phyloP scores from a whole-genome alignment of 2,113 vertebrate genomes.

The Phocoena sinus region DNA sequence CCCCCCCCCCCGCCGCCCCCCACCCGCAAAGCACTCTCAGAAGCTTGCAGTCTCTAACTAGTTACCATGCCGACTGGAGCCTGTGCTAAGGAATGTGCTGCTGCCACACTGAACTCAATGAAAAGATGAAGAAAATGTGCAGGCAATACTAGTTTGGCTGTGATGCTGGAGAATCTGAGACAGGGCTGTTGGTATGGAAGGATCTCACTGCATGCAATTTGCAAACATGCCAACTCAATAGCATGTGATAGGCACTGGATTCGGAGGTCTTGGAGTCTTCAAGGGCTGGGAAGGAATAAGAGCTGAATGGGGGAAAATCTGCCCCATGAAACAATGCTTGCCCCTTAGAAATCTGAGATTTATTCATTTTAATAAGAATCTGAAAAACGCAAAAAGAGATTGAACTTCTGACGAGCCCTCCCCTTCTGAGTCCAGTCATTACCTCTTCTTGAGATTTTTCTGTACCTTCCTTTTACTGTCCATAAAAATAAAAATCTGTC shows the following conservation, averaged over 20 bases:
- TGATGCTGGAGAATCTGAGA: slow-evolving; percentile 82
- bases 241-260: slow-evolving; percentile 82
- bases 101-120: slow-evolving; percentile 83
- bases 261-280: slow-evolving; percentile 78
- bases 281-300: slow-evolving; percentile 73
- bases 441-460: background rate
- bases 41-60: slow-evolving; percentile 78
- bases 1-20: background rate
- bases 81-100: slow-evolving; percentile 83
- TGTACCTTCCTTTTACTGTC: background rate
- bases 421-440: background rate
- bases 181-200: slow-evolving; percentile 79
- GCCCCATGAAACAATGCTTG: slow-evolving; percentile 54
- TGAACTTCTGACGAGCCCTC: background rate
- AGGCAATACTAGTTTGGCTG: slow-evolving; percentile 81
- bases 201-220: slow-evolving; percentile 82
- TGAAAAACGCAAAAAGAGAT: background rate
- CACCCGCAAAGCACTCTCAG: slow-evolving; percentile 59
- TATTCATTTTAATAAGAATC: slow-evolving; percentile 7
- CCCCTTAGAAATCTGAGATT: slow-evolving; percentile 55
- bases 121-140: slow-evolving; percentile 85
- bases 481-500: background rate
- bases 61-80: slow-evolving; percentile 88
- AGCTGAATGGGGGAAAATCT: slow-evolving; percentile 12
- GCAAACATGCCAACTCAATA: slow-evolving; percentile 84